Evolutionary conservation across 2,888 invertebrate species (phyloP), one percentile per base, ranked within the genome.

Genomic region (Chouioia cunea): DNA sequence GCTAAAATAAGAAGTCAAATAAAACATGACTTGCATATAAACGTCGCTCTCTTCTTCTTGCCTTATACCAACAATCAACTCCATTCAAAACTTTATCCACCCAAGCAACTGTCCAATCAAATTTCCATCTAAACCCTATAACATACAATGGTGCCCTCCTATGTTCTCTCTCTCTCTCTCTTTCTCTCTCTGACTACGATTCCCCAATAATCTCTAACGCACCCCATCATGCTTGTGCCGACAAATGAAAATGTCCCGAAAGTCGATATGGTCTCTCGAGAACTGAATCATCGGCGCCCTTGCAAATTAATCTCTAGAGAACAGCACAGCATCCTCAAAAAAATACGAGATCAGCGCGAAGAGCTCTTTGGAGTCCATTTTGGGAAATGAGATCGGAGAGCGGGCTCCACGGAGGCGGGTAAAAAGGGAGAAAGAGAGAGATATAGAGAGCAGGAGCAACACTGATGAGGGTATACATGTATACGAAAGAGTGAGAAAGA

Each of bases 401-500:
- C 48, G 16, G 65, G 54, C 53, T 70, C 44, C 70, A 64, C 57
- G 67, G 76, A 71, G 75, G 74, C 72, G 73, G 71, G 74, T 70
- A 71, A 74, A 66, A 70, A 70, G 68, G 70, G 71, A 70, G 66
- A 36, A 12, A 36, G 36, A 69, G 56, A 71, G 70, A 73, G 69
- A 77, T 77, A 36, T 46, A 52, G 76, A 78, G 80, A 80, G 79
- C 79, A 79, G 82, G 78, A 80, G 77, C 79, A 14, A 18, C 46
- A 18, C 70, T 67, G 69, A 73, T 66, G 66, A 73, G 69, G 72
- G 72, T 69, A 62, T 22, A 47, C 18, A 50, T 15, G n/a, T 20
- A 43, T 48, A 47, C 47, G 47, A n/a, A 15, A 54, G 78, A 79
- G 83, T 83, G 81, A 84, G 83, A 82, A 83, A 83, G 82, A 79